Evolutionary conservation across 2,888 invertebrate species (phyloP), one percentile per base, ranked within the genome.

Genomic region (Campoplex nolae): DNA sequence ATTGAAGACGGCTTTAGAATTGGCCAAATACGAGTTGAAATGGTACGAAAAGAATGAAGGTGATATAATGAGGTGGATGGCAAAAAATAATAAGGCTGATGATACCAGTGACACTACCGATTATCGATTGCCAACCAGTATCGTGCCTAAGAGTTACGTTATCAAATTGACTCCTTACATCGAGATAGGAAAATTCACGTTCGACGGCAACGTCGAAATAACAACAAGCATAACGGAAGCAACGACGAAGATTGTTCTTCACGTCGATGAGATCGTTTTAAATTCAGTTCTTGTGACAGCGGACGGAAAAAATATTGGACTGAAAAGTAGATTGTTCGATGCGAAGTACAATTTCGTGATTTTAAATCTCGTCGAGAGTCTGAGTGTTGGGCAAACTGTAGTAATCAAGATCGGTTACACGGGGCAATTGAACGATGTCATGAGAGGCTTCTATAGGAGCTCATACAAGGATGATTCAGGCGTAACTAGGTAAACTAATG

Each of bases 361-460:
- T 18, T 95, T 96, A 1, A 94, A 95, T 88, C 92, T 96, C 73
- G 90, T 90, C 71, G 89, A 89, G 2, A 90, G 92, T 28, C 90
- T 96, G 18, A 86, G 91, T 73, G 90, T 90, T 0, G 95, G 94
- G 1, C 90, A 92, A 0, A 91, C 92, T 7, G 96, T 97, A 89
- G 91, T 90, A 0, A 90, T 97, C 68, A 93, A 92, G 28, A 96
- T 97, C 88, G 88, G 91, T 0, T 97, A 96, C 89, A 93, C 89
- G 0, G 97, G 96, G 2, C 93, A 94, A 0, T 95, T 97, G 48
- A 95, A 96, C 89, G 93, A 95, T 0, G 95, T 95, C 85, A 93
- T 96, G 88, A 95, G 93, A 81, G 97, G 97, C 77, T 96, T 97
- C 89, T 97, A 96, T 90, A 95, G 95, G 81, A 96, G 96, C 90